Percentiles rank a stretch among this genome's conserved stretches.
phyloP scores from a whole-genome alignment of 2,113 vertebrate species.

The Elephantulus edwardii region DNA sequence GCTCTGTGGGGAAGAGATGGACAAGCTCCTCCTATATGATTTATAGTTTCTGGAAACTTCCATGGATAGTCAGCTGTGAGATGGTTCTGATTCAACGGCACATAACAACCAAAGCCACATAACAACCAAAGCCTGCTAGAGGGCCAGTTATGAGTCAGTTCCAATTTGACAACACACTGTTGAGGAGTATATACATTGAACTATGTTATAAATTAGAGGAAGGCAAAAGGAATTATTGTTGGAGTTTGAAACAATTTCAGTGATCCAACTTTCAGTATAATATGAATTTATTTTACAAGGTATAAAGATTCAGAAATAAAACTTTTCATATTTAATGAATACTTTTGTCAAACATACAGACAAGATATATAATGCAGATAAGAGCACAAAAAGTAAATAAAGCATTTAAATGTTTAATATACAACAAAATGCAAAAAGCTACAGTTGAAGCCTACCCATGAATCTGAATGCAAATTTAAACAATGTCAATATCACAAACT shows the following conservation, averaged over 20 bases:
- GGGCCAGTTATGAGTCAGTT: no score
- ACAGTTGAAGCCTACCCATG: background rate
- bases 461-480: background rate
- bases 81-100: no score
- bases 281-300: background rate
- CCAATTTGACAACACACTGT: no score
- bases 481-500: background rate
- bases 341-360: background rate
- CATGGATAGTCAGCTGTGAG: no score
- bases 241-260: conserved; percentile 28
- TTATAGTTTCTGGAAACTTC: no score
- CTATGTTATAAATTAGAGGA: background rate
- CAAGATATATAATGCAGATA: background rate
- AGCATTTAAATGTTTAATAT: background rate
- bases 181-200: no score
- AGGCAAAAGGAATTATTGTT: background rate
- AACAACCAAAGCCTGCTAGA: no score
- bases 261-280: background rate
- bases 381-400: background rate
- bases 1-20: no score
- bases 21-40: no score
- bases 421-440: background rate
- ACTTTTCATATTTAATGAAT: background rate
- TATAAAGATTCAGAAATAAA: background rate
- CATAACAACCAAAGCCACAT: no score